Conservation (phyloP, 2,797 vertebrate genomes). For the Chiloscyllium punctatum region DNA sequence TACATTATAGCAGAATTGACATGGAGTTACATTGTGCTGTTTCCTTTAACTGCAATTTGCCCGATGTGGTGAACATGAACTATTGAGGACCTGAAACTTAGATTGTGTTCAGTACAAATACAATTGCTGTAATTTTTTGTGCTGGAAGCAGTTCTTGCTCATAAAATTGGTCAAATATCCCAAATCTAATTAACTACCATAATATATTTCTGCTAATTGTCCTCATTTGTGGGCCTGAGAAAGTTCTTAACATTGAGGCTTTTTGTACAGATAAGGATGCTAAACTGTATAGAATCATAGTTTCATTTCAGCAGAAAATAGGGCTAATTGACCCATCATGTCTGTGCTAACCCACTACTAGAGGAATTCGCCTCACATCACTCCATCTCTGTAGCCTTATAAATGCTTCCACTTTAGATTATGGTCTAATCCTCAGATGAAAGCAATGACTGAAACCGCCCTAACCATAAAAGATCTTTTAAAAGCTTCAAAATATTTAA, state of each 20-base stretch:
- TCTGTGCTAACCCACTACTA: not conserved
- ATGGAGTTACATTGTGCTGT: not conserved
- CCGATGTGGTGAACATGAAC: not conserved
- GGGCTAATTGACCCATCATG: not conserved
- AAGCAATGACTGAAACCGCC: not conserved
- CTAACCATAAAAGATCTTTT: not conserved
- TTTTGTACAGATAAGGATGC: not conserved
- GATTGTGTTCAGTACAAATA: not conserved
- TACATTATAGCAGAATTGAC: not conserved
- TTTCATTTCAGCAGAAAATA: not conserved
- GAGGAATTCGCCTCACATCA: too few species aligned
- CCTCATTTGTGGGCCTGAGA: not conserved
- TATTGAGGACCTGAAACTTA: not conserved
- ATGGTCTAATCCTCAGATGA: not conserved
- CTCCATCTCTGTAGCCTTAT: not conserved
- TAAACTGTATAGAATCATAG: not conserved
- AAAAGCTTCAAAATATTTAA: not conserved
- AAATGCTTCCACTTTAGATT: not conserved
- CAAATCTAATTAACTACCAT: not conserved
- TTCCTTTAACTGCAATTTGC: not conserved
- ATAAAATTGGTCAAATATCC: not conserved
- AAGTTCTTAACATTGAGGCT: not conserved
- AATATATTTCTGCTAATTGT: too few species aligned
- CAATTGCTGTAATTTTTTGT: not conserved
- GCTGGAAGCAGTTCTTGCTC: not conserved